phyloP scores from a whole-genome alignment of 2,888 invertebrate genomes.

The Bellardia bayeri region DNA sequence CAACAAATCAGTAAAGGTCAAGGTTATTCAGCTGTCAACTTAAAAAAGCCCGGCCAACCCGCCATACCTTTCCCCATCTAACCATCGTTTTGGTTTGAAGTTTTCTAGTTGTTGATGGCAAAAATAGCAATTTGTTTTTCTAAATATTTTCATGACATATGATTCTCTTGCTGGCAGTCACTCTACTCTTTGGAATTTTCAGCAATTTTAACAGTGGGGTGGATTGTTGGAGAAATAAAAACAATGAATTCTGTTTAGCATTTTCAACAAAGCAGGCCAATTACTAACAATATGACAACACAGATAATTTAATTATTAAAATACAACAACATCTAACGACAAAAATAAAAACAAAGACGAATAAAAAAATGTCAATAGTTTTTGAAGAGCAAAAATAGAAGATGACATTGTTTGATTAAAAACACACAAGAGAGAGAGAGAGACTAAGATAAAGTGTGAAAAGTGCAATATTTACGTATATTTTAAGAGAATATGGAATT shows the following conservation, averaged over 20 bases:
- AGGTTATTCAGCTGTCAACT: constrained; percentile 62
- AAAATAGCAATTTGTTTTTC: neutral
- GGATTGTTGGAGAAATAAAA: neutral
- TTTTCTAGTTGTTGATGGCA: neutral
- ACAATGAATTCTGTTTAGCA: neutral
- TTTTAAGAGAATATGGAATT: neutral
- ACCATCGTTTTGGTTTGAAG: neutral
- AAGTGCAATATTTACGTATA: neutral
- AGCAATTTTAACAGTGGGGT: neutral
- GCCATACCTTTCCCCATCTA: neutral
- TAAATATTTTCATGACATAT: constrained; percentile 11
- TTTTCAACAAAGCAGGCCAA: constrained; percentile 42
- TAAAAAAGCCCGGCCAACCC: constrained; percentile 9
- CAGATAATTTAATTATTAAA: constrained; percentile 60
- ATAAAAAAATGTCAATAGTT: constrained; percentile 9
- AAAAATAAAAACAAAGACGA: neutral
- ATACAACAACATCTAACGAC: neutral
- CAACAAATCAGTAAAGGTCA: constrained; percentile 72
- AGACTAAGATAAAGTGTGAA: neutral
- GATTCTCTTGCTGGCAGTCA: neutral
- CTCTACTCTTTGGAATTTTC: neutral
- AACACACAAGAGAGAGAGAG: neutral
- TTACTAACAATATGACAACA: constrained; percentile 56
- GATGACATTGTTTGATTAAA: constrained; percentile 21
- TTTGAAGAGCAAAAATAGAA: neutral